These are phyloP conservation scores for Armadillidium nasatum DNA, from an alignment of 1,140 invertebrate genomes.

Conservation along the genomic window DNA sequence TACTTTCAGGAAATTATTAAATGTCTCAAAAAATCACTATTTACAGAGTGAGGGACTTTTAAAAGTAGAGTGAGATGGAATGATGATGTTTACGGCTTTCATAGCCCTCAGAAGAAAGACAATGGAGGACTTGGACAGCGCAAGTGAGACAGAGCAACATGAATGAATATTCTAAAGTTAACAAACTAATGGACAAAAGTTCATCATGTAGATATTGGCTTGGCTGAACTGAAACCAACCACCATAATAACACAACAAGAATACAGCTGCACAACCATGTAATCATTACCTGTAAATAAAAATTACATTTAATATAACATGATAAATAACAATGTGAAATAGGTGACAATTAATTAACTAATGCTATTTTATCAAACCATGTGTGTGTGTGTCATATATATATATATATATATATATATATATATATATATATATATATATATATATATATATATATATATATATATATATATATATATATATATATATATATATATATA, in stretches of 20 bases:
- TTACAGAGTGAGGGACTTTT: not conserved
- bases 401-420: too few species aligned
- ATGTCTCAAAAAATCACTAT: not conserved
- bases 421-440: too few species aligned
- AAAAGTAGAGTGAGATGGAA: too few species aligned
- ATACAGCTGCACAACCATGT: not conserved
- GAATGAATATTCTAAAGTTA: constrained; percentile 13
- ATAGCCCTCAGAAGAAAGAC: not conserved
- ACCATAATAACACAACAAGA: constrained; percentile 2
- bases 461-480: too few species aligned
- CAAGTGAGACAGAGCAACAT: constrained; percentile 1
- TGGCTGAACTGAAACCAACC: not conserved
- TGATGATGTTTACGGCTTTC: not conserved
- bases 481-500: too few species aligned
- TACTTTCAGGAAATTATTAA: too few species aligned
- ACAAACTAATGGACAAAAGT: not conserved
- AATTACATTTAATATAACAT: too few species aligned
- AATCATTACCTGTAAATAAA: not conserved
- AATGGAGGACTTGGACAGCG: constrained; percentile 7
- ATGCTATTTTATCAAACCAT: too few species aligned
- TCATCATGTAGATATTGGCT: constrained; percentile 4
- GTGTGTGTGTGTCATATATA: too few species aligned
- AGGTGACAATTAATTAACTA: too few species aligned
- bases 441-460: too few species aligned
- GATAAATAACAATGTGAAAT: too few species aligned